These are phyloP conservation scores for Theocolax elegans DNA, from an alignment of 1,140 invertebrate species.

Conservation along the genomic window DNA sequence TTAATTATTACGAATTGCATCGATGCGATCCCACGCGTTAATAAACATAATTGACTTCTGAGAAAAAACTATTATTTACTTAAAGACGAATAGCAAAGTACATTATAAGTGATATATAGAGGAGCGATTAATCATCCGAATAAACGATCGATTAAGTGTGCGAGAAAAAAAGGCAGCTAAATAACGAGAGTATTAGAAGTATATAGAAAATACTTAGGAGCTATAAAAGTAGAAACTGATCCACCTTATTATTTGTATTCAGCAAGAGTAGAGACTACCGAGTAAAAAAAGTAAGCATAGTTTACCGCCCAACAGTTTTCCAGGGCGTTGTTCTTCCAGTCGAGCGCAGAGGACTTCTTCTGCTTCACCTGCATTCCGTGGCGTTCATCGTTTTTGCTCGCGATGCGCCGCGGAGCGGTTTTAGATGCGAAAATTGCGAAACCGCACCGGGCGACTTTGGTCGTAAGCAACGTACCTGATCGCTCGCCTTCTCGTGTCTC, in stretches of 20 bases:
- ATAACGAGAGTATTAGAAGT: background rate
- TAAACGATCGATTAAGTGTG: background rate
- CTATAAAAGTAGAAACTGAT: background rate
- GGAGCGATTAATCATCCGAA: no score
- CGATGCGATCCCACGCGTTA: no score
- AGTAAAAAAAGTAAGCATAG: background rate
- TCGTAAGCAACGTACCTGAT: slow-evolving; percentile 19
- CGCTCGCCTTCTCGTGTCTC: slow-evolving; percentile 13
- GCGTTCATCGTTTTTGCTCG: background rate
- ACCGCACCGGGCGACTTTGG: no score
- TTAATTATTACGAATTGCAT: no score
- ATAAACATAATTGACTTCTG: no score
- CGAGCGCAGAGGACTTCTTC: slow-evolving; percentile 1
- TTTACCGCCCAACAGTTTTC: slow-evolving; percentile 1
- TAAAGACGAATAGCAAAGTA: no score
- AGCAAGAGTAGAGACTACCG: background rate
- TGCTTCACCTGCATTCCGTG: slow-evolving; percentile 1
- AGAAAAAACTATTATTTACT: no score
- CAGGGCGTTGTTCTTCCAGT: background rate
- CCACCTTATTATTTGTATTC: slow-evolving; percentile 9
- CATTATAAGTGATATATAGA: no score
- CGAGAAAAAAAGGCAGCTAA: background rate
- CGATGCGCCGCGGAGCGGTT: background rate
- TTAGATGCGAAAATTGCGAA: background rate
- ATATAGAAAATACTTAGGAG: no score